Base-by-base conservation (phyloP, 1,140 invertebrate species). In the Leptinotarsa defecta region DNA sequence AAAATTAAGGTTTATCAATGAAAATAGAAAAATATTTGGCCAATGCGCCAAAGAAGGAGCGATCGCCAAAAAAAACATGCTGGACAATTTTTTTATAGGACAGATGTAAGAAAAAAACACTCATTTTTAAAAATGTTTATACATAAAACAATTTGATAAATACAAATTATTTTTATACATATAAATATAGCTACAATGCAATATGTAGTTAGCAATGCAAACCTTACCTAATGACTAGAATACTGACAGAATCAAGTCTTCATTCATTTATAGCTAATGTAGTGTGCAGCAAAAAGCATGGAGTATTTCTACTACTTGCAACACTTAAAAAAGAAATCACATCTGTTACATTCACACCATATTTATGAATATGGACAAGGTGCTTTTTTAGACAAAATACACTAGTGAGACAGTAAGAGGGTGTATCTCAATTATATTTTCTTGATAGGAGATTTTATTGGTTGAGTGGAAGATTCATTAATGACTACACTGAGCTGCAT, bases 241-340 rank as follows among this genome's bases (percentile, higher is more conserved):
- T 85, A 85, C 84, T 85, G 84, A 85, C 82, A 78, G 83, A 82
- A 81, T 83, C 84, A 84, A 84, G 84, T 85, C 83, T 84, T 84
- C 81, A 78, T 78, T 75, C 77, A 43, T 72, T 77, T 77, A 79
- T 78, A 83, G 71, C 80, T 79, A 82, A 75, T 77, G 75, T 69
- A 77, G 70, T 74, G 77, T 79, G 79, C 71, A 75, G 43, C 48
- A 52, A 62, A 62, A 77, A 70, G 62, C 43, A 76, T 52, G 22
- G 67, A 67, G 64, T 73, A 68, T 34, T 24, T 68, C 15, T 76
- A 73, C 17, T 57, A 57, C 52, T 17, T 57, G 52, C 52, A 57
- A 57, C 52, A 57, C 15, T 19, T 57, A 15, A 57, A 57, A 27
- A 57, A 5, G 1, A 57, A 75, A 75, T 77, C 73, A 75, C 68